These are phyloP conservation scores for Andinoacara biseriatus DNA, from an alignment of 2,113 vertebrate species.

Conservation along the genomic window DNA sequence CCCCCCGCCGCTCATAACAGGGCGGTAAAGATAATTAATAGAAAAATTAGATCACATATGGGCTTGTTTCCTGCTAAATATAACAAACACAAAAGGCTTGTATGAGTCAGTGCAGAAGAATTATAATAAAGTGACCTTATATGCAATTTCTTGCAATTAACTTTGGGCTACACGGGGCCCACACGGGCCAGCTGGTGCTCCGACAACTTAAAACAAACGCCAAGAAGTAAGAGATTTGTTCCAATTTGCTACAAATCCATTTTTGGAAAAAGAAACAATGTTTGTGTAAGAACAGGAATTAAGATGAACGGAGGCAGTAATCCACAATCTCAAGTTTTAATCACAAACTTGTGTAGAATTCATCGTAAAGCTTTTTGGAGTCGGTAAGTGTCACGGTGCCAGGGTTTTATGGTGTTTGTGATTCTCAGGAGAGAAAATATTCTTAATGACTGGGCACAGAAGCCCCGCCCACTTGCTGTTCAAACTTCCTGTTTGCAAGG, in stretches of 20 bases:
- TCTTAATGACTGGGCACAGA: neutral
- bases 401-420: neutral
- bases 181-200: slow-evolving; percentile 25
- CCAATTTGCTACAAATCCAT: slow-evolving; percentile 19
- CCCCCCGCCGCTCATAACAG: slow-evolving; percentile 8
- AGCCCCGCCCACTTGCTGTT: neutral
- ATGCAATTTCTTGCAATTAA: slow-evolving; percentile 3
- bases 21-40: slow-evolving; percentile 30
- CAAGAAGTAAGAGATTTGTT: slow-evolving; percentile 31
- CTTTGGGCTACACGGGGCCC: neutral
- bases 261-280: neutral
- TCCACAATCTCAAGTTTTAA: neutral
- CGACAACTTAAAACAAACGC: neutral
- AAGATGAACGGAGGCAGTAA: neutral
- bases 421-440: neutral
- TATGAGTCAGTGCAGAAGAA: slow-evolving; percentile 15
- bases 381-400: neutral
- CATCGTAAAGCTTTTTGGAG: neutral
- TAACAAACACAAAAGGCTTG: slow-evolving; percentile 25
- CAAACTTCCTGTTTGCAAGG: neutral
- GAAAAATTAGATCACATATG: slow-evolving; percentile 46
- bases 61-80: slow-evolving; percentile 35
- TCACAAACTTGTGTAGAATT: neutral
- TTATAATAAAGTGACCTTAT: neutral
- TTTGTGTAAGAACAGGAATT: neutral